Conservation (phyloP, 1,140 invertebrate genomes). For the Ladona fulva region DNA sequence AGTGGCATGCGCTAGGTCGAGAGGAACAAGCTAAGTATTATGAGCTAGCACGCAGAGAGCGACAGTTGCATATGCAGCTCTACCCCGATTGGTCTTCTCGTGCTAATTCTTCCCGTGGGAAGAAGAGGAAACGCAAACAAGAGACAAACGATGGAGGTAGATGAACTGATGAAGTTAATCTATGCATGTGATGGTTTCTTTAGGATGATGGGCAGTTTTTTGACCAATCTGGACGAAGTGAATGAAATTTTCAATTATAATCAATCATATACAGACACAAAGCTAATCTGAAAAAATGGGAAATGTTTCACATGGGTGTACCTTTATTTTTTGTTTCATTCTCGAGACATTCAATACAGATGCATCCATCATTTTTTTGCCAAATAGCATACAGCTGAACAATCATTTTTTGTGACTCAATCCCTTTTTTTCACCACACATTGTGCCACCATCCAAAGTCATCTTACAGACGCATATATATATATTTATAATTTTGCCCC, state of each 20-base stretch:
- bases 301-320: constrained; percentile 21
- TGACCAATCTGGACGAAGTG: neutral
- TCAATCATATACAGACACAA: too few species aligned
- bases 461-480: constrained; percentile 16
- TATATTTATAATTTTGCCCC: constrained; percentile 16
- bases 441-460: neutral
- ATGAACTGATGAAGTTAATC: constrained; percentile 10
- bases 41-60: constrained; percentile 94
- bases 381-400: neutral
- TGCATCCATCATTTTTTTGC: neutral
- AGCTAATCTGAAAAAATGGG: constrained; percentile 12
- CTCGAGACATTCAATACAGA: constrained; percentile 21
- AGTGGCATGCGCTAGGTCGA: constrained; percentile 98
- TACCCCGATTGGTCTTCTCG: constrained; percentile 99
- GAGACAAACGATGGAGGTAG: constrained; percentile 78
- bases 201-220: constrained; percentile 2
- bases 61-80: constrained; percentile 96
- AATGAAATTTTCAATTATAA: too few species aligned
- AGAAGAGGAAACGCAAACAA: constrained; percentile 99
- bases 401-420: neutral
- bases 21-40: constrained; percentile 99
- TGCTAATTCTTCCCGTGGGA: constrained; percentile 92
- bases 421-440: neutral
- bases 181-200: constrained; percentile 6
- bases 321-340: constrained; percentile 31